A percentile compares a stretch with the other conserved stretches of the same genome.
Evolutionary conservation across 2,888 invertebrate genomes (phyloP).

Genomic region (Athripsodes cinereus): DNA sequence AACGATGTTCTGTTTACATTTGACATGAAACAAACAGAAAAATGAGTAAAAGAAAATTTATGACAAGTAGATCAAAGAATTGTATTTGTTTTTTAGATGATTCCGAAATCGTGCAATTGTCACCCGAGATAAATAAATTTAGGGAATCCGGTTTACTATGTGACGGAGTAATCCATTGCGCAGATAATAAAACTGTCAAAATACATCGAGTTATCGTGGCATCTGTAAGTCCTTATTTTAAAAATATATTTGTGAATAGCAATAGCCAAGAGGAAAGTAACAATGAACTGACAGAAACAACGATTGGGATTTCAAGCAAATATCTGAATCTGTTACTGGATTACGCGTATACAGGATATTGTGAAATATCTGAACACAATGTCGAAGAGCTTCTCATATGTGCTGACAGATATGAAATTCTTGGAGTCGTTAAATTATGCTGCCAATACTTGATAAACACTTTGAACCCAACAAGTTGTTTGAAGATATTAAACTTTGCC

Average conservation of each 20-base stretch:
- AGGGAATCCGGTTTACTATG: slow-evolving; percentile 60
- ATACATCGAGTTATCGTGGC: slow-evolving; percentile 67
- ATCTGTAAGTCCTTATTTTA: slow-evolving; percentile 68
- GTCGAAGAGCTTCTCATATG: slow-evolving; percentile 63
- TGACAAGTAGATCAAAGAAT: slow-evolving; percentile 50
- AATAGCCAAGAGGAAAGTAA: slow-evolving; percentile 55
- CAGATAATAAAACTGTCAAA: slow-evolving; percentile 54
- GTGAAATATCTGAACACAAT: slow-evolving; percentile 57
- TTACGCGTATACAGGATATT: slow-evolving; percentile 67
- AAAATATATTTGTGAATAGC: slow-evolving; percentile 64
- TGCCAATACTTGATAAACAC: slow-evolving; percentile 60
- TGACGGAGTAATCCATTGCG: slow-evolving; percentile 62
- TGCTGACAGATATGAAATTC: slow-evolving; percentile 68
- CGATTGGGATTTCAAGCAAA: slow-evolving; percentile 52
- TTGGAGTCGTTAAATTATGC: slow-evolving; percentile 65
- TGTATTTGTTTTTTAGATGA: slow-evolving; percentile 52
- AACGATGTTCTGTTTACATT: neutral
- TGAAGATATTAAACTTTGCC: slow-evolving; percentile 66
- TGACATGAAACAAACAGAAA: slow-evolving; percentile 1
- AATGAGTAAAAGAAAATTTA: slow-evolving; percentile 37
- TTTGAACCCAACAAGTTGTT: slow-evolving; percentile 61
- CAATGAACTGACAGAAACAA: slow-evolving; percentile 55
- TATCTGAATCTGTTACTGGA: slow-evolving; percentile 60
- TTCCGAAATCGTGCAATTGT: slow-evolving; percentile 57
- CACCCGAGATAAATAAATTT: slow-evolving; percentile 62